These are phyloP conservation scores for Venturia canescens DNA, from an alignment of 1,140 invertebrate genomes.

Conservation along the genomic window DNA sequence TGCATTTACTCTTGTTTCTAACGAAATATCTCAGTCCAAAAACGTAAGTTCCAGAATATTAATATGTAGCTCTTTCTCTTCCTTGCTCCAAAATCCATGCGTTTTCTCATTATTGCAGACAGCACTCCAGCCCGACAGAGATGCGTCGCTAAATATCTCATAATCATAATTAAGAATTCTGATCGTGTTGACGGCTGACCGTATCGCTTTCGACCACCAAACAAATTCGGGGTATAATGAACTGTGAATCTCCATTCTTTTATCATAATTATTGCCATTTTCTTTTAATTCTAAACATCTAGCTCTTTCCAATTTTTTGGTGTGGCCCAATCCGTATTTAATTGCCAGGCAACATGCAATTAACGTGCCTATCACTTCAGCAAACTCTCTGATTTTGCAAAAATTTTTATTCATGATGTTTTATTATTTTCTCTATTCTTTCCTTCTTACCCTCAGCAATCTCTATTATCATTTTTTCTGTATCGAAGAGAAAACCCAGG, in stretches of 20 bases:
- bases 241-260: too few relatives aligned
- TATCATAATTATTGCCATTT: background rate
- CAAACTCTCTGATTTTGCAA: conserved; percentile 4
- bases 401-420: background rate
- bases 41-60: background rate
- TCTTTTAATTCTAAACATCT: background rate
- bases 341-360: background rate
- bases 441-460: background rate
- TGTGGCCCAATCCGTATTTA: background rate
- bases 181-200: background rate
- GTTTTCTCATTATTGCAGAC: conserved; percentile 4
- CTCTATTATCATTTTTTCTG: background rate
- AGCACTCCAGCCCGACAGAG: background rate
- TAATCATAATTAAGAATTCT: background rate
- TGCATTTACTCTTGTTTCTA: background rate
- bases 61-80: background rate
- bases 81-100: background rate
- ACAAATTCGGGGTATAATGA: background rate
- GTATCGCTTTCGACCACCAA: background rate
- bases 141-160: background rate
- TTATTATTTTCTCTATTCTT: background rate
- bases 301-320: background rate
- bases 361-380: background rate
- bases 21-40: conserved; percentile 6
- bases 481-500: background rate